These are phyloP conservation scores for cattle (Bos taurus) DNA, from an alignment of 2,113 vertebrate genomes.

Conservation along the genomic window DNA sequence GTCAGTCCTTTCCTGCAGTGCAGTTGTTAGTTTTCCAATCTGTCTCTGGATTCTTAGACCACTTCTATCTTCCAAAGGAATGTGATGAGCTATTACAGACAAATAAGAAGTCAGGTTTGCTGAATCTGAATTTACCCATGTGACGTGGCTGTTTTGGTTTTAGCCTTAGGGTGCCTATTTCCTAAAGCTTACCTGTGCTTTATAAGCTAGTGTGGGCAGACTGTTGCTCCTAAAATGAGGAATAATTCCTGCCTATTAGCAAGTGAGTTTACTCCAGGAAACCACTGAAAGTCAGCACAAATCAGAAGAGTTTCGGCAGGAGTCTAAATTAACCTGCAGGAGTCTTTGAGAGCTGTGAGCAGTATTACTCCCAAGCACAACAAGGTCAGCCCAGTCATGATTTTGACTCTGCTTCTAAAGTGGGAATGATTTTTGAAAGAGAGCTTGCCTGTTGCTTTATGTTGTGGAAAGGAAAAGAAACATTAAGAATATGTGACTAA, in stretches of 20 bases:
- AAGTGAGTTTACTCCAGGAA: conserved; percentile 71
- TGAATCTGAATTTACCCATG: background rate
- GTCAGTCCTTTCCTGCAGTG: background rate
- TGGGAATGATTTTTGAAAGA: conserved; percentile 53
- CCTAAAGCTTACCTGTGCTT: conserved; percentile 41
- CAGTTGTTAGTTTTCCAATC: background rate
- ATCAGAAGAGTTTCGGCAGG: conserved; percentile 69
- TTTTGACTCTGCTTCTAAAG: conserved; percentile 51
- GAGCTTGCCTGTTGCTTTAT: conserved; percentile 65
- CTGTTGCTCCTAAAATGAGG: conserved; percentile 65
- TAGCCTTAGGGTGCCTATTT: conserved; percentile 33
- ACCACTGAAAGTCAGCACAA: conserved; percentile 64
- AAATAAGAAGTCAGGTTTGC: background rate
- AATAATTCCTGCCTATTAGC: conserved; percentile 71
- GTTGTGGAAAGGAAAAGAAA: background rate
- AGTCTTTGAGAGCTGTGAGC: conserved; percentile 49
- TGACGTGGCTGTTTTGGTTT: conserved; percentile 44
- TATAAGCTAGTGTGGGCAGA: conserved; percentile 33
- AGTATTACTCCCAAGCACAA: conserved; percentile 43
- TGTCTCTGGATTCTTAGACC: background rate
- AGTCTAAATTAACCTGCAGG: conserved; percentile 71
- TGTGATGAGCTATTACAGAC: background rate
- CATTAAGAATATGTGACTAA: conserved; percentile 62
- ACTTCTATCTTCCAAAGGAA: background rate
- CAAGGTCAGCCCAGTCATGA: conserved; percentile 57